Evolutionary conservation across 2,797 vertebrate species (phyloP).

Genomic region (Pangasius krempfi): DNA sequence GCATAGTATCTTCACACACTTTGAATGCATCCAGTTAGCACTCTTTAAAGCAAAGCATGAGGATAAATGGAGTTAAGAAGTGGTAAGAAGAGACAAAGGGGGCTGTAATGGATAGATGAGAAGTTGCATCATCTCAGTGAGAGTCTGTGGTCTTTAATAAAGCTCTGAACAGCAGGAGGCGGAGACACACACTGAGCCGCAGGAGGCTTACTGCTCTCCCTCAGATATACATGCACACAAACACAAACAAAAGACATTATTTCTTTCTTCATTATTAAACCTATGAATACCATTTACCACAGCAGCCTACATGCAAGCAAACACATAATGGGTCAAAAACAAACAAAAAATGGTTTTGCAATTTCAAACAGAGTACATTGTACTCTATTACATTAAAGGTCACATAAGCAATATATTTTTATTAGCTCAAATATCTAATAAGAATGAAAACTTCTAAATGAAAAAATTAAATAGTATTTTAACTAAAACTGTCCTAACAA

Average conservation of each 20-base stretch:
- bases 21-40: neutral
- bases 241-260: neutral
- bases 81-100: neutral
- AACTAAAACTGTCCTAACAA: neutral
- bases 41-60: neutral
- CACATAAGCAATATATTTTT: too few relatives aligned
- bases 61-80: constrained; percentile 4
- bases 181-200: neutral
- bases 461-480: neutral
- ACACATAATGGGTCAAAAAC: neutral
- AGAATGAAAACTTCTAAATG: neutral
- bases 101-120: constrained; percentile 13
- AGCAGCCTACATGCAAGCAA: neutral
- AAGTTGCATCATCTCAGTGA: constrained; percentile 25
- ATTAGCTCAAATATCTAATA: constrained; percentile 2
- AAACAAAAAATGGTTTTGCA: neutral
- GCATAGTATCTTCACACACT: neutral
- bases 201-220: neutral
- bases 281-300: neutral
- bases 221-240: neutral
- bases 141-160: constrained; percentile 29
- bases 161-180: constrained; percentile 24
- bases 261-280: constrained; percentile 17
- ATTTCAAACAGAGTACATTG: neutral
- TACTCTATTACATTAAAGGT: too few relatives aligned